Percentiles rank a stretch among this genome's conserved stretches.
phyloP scores from a whole-genome alignment of 2,888 invertebrate genomes.

The Drosophila mulleri region DNA sequence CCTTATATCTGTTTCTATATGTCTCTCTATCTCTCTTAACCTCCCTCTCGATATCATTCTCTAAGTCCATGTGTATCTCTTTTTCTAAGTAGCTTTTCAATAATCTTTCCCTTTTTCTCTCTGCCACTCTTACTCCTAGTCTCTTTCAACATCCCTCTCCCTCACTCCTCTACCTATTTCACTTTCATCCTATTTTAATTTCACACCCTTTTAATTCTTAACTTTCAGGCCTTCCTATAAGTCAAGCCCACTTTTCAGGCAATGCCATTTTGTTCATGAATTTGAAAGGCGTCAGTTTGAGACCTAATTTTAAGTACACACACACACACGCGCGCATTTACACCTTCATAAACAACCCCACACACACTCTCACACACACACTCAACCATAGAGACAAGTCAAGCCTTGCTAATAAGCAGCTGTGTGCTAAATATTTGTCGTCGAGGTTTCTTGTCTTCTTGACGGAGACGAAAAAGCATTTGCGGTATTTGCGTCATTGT shows the following conservation, averaged over 20 bases:
- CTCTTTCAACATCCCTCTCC: background rate
- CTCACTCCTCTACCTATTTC: too few relatives aligned
- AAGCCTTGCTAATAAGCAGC: constrained; percentile 56
- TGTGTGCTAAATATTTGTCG: constrained; percentile 33
- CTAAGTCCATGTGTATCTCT: too few relatives aligned
- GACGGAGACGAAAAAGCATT: constrained; percentile 37
- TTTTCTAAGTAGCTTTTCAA: background rate
- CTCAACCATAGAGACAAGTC: constrained; percentile 2
- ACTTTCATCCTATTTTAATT: background rate
- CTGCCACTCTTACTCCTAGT: background rate
- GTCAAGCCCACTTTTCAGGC: background rate
- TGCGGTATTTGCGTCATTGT: constrained; percentile 68
- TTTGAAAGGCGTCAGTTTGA: constrained; percentile 8
- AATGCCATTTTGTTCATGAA: constrained; percentile 25
- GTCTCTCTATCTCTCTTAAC: too few relatives aligned
- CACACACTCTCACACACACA: constrained; percentile 3
- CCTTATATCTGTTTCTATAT: too few relatives aligned
- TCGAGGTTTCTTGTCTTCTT: constrained; percentile 26
- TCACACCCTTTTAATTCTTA: background rate
- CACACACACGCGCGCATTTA: constrained; percentile 1
- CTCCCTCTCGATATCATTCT: too few relatives aligned
- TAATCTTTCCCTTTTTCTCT: background rate
- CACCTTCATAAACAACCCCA: background rate
- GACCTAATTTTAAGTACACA: constrained; percentile 29
- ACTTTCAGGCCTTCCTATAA: background rate